phyloP scores from a whole-genome alignment of 2,888 invertebrate species.

The Napeogenes sylphis region DNA sequence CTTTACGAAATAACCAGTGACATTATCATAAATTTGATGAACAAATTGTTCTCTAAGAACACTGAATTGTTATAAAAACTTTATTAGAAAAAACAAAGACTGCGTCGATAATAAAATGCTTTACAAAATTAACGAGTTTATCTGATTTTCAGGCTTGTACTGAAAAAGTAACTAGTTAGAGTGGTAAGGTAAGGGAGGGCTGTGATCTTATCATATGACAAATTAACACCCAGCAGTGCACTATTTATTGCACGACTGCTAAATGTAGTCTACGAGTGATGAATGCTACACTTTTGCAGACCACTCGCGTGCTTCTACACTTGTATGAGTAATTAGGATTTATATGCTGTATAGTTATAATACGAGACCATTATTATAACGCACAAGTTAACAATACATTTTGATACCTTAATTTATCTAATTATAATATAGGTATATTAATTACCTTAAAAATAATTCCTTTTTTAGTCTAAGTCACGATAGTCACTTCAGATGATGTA shows the following conservation, averaged over 20 bases:
- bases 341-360: not conserved
- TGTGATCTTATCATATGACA: slow-evolving; percentile 27
- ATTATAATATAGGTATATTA: too few species aligned
- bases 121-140: too few species aligned
- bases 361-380: too few species aligned
- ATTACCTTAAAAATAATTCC: too few species aligned
- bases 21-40: not conserved
- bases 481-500: not conserved
- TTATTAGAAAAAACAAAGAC: too few species aligned
- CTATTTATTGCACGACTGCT: not conserved
- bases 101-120: too few species aligned
- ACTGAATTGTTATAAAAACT: too few species aligned
- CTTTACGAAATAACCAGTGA: not conserved
- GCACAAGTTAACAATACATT: too few species aligned
- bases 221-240: slow-evolving; percentile 22
- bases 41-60: too few species aligned
- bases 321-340: not conserved
- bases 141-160: too few species aligned
- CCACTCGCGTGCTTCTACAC: not conserved
- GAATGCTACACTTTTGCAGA: not conserved
- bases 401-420: too few species aligned
- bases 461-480: too few species aligned
- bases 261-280: not conserved
- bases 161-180: not conserved
- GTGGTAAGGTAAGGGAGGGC: not conserved